These are phyloP conservation scores for Litocranius walleri DNA, from an alignment of 2,113 vertebrate species.

Conservation along the genomic window DNA sequence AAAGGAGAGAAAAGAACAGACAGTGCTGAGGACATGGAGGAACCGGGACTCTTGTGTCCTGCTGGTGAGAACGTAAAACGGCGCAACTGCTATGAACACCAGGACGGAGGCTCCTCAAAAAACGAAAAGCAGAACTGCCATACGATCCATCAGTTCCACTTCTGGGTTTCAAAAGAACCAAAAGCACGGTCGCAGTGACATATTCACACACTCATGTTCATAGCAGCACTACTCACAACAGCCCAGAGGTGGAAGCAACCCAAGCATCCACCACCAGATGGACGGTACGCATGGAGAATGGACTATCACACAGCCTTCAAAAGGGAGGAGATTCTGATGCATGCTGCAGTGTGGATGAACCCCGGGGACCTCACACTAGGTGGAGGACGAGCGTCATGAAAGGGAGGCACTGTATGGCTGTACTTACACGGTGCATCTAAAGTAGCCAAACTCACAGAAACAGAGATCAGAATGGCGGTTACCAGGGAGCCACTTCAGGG, in stretches of 20 bases:
- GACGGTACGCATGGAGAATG: neutral
- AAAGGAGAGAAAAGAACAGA: neutral
- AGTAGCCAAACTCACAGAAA: neutral
- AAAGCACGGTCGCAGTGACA: neutral
- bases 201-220: neutral
- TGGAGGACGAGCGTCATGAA: neutral
- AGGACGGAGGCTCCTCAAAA: neutral
- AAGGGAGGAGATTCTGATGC: neutral
- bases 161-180: neutral
- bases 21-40: neutral
- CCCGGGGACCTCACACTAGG: neutral
- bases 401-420: rapidly evolving
- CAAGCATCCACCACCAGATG: neutral
- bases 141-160: neutral
- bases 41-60: neutral
- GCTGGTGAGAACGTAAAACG: neutral
- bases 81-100: neutral
- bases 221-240: rapidly evolving
- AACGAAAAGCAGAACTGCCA: neutral
- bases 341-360: neutral
- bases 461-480: neutral
- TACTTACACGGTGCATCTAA: rapidly evolving
- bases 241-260: neutral
- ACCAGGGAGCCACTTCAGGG: neutral
- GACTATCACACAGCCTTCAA: neutral